Percentiles rank a stretch among this genome's conserved stretches.
Conservation (phyloP, 2,113 vertebrate genomes). For the Vireo altiloquus region DNA sequence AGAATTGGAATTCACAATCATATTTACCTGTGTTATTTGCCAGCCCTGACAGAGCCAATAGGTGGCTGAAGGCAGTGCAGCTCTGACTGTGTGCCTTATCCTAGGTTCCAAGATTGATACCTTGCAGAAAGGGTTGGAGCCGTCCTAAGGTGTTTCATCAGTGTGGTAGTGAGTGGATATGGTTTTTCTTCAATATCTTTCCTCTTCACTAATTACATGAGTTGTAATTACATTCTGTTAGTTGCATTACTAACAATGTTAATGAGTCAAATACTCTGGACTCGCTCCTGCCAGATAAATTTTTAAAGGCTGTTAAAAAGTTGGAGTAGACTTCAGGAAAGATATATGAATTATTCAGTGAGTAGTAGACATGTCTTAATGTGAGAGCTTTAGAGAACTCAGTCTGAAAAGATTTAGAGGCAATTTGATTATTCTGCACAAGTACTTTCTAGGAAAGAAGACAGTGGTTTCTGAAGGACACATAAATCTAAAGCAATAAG, state of each 20-base stretch:
- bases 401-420: neutral
- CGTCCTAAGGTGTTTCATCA: neutral
- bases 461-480: neutral
- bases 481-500: neutral
- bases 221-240: neutral
- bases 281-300: neutral
- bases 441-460: neutral
- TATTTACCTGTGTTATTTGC: neutral
- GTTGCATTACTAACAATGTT: neutral
- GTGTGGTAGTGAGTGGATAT: neutral
- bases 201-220: neutral
- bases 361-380: neutral
- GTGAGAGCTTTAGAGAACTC: neutral
- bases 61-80: neutral
- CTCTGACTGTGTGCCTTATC: no score
- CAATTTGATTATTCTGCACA: neutral
- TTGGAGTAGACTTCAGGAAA: neutral
- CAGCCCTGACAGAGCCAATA: fast-evolving
- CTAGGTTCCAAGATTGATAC: neutral
- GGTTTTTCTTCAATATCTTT: neutral
- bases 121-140: neutral
- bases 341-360: neutral
- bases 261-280: neutral
- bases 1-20: neutral
- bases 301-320: neutral